Evolutionary conservation across 2,888 invertebrate species (phyloP).

Genomic region (Eucriotettix oculatus): DNA sequence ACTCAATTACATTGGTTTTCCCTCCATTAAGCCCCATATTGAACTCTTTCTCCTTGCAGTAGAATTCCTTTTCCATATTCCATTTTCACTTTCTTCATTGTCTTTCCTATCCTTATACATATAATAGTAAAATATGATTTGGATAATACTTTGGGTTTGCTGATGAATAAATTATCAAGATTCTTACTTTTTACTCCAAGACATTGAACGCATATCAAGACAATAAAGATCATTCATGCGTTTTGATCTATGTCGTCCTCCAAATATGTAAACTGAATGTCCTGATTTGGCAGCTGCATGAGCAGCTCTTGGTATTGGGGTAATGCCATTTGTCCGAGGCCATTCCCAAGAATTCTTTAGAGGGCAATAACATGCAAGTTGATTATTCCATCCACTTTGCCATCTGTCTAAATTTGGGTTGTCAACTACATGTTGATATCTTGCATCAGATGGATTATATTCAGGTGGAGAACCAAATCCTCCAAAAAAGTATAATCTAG

Average conservation of each 20-base stretch:
- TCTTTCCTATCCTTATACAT: too few relatives aligned
- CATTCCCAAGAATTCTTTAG: conserved; percentile 17
- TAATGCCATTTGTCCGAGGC: conserved; percentile 20
- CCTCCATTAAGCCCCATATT: too few relatives aligned
- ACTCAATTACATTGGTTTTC: too few relatives aligned
- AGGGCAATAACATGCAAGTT: conserved; percentile 19
- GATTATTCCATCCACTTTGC: conserved; percentile 23
- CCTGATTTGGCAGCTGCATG: conserved; percentile 22
- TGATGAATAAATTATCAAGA: neutral
- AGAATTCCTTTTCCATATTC: too few relatives aligned
- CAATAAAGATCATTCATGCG: conserved; percentile 27
- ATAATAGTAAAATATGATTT: too few relatives aligned
- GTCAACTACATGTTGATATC: conserved; percentile 12
- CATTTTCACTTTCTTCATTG: too few relatives aligned
- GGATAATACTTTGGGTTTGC: too few relatives aligned
- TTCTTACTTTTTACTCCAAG: conserved; percentile 26
- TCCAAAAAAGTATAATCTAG: conserved; percentile 20
- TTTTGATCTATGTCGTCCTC: conserved; percentile 23
- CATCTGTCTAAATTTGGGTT: conserved; percentile 2
- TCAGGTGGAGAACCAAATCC: conserved; percentile 18
- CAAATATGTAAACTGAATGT: conserved; percentile 21
- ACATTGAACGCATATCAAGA: conserved; percentile 23
- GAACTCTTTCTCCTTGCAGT: too few relatives aligned
- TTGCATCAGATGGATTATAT: neutral
- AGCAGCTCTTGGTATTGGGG: conserved; percentile 27